Evolutionary conservation across 2,113 vertebrate species (phyloP), one percentile per base, ranked within the genome.

Genomic region (Abramis brama): DNA sequence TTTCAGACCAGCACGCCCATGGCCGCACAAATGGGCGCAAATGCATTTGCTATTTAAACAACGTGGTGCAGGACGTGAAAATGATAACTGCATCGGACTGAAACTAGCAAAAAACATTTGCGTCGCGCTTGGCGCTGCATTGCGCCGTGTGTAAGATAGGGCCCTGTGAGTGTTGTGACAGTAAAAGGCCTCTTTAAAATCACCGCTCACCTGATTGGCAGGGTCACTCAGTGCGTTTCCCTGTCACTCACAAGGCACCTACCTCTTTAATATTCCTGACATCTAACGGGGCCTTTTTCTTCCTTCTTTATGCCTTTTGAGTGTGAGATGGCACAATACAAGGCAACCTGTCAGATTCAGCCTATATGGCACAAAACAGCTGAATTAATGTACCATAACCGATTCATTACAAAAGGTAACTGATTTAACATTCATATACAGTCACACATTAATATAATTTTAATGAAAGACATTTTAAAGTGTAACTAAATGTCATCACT

Each of bases 191-290:
- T 91, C 86, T 91, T 87, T 87, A 82, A 82, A 82, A 64, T 52
- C 25, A 21, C 52, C 88, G 86, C 90, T 90, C 92, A 91, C 91
- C 85, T 94, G 94, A 95, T 93, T 95, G 94, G 92, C 94, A 94
- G 93, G 92, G 93, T 94, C 84, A 87, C 84, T 87, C 91, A 91
- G 91, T 91, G 88, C 90, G 93, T 93, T 93, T 94, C 91, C 92
- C 93, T 92, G 92, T 91, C 93, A 93, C 93, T 94, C 94, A 93
- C 90, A 91, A 90, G 92, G 89, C 91, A 91, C 77, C 88, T 84
- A 45, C 89, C 83, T 93, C 92, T 89, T 95, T 93, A 94, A 93
- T 94, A 94, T 94, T 94, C 92, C 94, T 92, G 92, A 93, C 90
- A 90, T 93, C 91, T 90, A 87, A 93, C 92, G 84, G 87, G 62